Evolutionary conservation across 1,140 invertebrate species (phyloP), one percentile per base, ranked within the genome.

Genomic region (Drosophila ercepeae): DNA sequence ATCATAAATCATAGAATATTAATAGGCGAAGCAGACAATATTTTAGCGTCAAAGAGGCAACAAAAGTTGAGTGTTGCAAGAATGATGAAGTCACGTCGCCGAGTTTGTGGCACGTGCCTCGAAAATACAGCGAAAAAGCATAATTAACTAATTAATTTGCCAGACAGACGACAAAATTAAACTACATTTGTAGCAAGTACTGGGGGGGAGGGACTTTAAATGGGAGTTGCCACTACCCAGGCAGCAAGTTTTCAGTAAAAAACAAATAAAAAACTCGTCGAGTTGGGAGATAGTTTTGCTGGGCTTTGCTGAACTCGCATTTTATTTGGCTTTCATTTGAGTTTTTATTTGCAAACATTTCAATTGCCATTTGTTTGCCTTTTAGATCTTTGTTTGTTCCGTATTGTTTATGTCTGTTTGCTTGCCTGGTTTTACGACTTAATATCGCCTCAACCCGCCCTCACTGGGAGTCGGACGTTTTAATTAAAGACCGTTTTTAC

Each of bases 121-220:
- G 39, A 59, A 13, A 49, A 76, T 75, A 49, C 50, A 72, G 51
- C 71, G 68, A 65, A 59, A 65, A 61, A 78, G 64, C 64, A 65
- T 84, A 86, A 75, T 83, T 75, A 84, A 74, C 81, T 79, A 84
- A 84, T 84, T 84, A 79, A 84, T 86, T 79, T 68, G 71, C 65
- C 53, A 48, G 68, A 70, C 64, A 45, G 64, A 19, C 39, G 49
- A 27, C 36, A 1, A 41, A 45, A 36, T 44, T 41, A 69, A 74
- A 74, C 21, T 59, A 57, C 69, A 81, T 63, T 48, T 36, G 14
- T 11, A 45, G 19, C 21, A 45, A 54, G 60, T 32, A 46, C 16
- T 39, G 52, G 23, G 44, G 29, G 4, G 48, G 19, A 13, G n/a
- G 32, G 34, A 36, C 53, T 49, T 36, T 19, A 21, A 21, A 25